These are phyloP conservation scores for Protobothrops flavoviridis DNA, from an alignment of 2,113 vertebrate species.

Conservation along the genomic window DNA sequence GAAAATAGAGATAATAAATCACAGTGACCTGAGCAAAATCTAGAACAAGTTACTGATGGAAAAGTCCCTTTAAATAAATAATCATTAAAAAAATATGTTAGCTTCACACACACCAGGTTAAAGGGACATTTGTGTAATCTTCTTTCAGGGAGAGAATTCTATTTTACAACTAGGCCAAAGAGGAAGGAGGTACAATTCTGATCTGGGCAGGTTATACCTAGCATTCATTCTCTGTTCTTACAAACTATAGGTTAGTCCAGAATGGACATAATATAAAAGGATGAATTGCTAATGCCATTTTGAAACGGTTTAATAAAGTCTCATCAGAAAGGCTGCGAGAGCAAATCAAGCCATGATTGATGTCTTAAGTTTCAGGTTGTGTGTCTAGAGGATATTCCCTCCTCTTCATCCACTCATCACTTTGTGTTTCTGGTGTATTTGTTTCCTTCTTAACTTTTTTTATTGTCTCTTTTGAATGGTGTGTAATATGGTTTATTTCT, in stretches of 20 bases:
- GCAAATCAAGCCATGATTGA: background rate
- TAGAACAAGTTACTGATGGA: constrained; percentile 6
- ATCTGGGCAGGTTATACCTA: background rate
- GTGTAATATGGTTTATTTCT: background rate
- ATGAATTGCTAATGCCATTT: background rate
- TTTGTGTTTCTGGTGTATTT: background rate
- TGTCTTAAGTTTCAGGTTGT: background rate
- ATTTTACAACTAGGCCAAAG: background rate
- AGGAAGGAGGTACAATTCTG: background rate
- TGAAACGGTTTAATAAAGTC: background rate
- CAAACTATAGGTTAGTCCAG: background rate
- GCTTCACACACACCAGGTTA: background rate
- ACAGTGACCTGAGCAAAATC: background rate
- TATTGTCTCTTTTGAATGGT: background rate
- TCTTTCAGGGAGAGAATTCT: background rate
- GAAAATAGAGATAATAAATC: constrained; percentile 54
- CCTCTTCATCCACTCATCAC: background rate
- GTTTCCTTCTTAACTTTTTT: background rate
- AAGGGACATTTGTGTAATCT: background rate
- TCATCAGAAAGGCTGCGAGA: background rate
- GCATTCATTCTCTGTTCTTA: background rate
- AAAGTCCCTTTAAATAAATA: background rate
- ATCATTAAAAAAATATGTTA: background rate
- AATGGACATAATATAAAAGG: background rate
- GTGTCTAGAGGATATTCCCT: background rate